Evolutionary conservation across 2,113 vertebrate species (phyloP), one percentile per base, ranked within the genome.

Genomic region (Scomber japonicus): DNA sequence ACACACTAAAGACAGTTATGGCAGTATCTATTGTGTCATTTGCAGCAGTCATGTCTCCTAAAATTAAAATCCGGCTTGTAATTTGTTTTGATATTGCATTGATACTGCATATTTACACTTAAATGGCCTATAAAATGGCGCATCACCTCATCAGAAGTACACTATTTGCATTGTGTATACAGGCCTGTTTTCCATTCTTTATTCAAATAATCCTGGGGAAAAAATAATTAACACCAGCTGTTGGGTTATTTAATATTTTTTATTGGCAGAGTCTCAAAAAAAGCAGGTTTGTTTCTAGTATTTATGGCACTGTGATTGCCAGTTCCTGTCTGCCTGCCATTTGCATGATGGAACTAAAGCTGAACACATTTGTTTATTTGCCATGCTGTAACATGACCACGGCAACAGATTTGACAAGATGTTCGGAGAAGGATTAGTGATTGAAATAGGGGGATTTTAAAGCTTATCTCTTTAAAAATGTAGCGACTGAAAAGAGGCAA

Each of bases 341-440:
- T 91, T 91, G 75, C 78, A 87, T 87, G 53, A 19, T 15, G 0
- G 3, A 13, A 1, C 27, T 21, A 0, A 16, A 12, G 67, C 24
- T 9, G 4, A 11, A 31, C 46, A 3, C 10, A 72, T 64, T 87
- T 79, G 73, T 67, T 83, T 88, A 61, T 68, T 10, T 63, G 40
- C 9, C 5, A 0, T 4, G 14, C 11, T 71, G 73, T 9, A 56
- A 69, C 17, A 5, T 1, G 61, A 77, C 19, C 54, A 3, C 45
- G 17, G 14, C 16, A 3, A 15, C 16, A 59, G 12, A 3, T 46
- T 35, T 35, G 31, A 5, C 31, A 35, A 27, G 31, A 13, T 27
- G 51, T 5, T 0, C 17, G 15, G 24, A 63, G 24, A 27, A 48
- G 12, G 30, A 8, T 6, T 17, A 16, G 6, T 9, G 9, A 56